phyloP scores from a whole-genome alignment of 2,888 invertebrate species.

The Nemotelus pantherinus region DNA sequence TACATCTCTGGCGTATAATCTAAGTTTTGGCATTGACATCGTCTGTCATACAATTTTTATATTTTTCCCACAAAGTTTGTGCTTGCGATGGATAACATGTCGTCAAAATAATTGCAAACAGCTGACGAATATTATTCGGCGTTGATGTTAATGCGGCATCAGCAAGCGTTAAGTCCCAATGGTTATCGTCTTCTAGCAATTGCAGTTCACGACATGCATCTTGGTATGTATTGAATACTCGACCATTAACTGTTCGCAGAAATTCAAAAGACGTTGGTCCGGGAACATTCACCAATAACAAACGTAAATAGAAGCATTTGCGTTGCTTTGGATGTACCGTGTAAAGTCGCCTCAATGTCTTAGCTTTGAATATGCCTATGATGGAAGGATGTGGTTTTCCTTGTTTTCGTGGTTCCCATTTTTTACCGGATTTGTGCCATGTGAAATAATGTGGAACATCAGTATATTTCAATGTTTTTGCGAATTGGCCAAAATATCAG shows the following conservation, averaged over 20 bases:
- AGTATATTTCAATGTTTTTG: slow-evolving; percentile 56
- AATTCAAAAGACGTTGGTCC: slow-evolving; percentile 38
- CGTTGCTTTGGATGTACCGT: slow-evolving; percentile 54
- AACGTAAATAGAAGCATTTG: slow-evolving; percentile 51
- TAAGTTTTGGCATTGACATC: too few relatives aligned
- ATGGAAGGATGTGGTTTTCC: slow-evolving; percentile 52
- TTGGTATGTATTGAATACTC: slow-evolving; percentile 45
- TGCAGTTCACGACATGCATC: slow-evolving; percentile 45
- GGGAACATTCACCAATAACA: slow-evolving; percentile 30
- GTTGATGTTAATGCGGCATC: slow-evolving; percentile 51
- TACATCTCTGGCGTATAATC: too few relatives aligned
- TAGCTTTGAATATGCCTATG: slow-evolving; percentile 53
- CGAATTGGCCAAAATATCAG: slow-evolving; percentile 50
- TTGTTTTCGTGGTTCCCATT: slow-evolving; percentile 49
- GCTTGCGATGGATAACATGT: slow-evolving; percentile 55
- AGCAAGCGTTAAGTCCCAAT: slow-evolving; percentile 50
- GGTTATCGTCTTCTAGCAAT: slow-evolving; percentile 52
- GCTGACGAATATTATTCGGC: slow-evolving; percentile 53
- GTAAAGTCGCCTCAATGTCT: slow-evolving; percentile 57
- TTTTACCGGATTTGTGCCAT: slow-evolving; percentile 54
- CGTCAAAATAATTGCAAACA: slow-evolving; percentile 57
- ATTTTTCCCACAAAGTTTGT: slow-evolving; percentile 53
- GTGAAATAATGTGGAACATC: slow-evolving; percentile 57
- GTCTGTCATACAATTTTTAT: slow-evolving; percentile 50
- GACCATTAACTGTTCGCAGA: slow-evolving; percentile 44